phyloP scores from a whole-genome alignment of 1,140 invertebrate species.

The Leptoteleia sp. region DNA sequence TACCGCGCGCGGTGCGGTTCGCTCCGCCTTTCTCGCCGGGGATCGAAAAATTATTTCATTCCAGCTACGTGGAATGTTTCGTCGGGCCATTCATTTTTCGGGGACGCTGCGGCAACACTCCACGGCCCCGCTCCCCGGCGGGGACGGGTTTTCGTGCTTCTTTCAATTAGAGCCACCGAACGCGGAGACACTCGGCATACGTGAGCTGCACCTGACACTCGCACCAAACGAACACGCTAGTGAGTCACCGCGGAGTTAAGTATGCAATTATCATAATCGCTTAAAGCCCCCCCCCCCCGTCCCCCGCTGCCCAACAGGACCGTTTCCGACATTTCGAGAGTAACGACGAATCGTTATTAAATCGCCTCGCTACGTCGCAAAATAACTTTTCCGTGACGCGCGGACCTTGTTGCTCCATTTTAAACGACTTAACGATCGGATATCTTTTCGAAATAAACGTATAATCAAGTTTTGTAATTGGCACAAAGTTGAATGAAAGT shows the following conservation, averaged over 20 bases:
- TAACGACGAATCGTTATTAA: constrained; percentile 31
- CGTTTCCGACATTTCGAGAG: constrained; percentile 37
- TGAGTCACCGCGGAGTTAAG: constrained; percentile 38
- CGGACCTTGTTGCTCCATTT: not conserved
- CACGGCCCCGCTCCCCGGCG: not conserved
- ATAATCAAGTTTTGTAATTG: not conserved
- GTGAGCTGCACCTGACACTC: constrained; percentile 47
- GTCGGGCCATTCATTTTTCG: constrained; percentile 28
- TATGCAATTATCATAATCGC: constrained; percentile 57
- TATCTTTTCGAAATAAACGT: not conserved
- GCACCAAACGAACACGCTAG: constrained; percentile 28
- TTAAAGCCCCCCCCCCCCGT: constrained; percentile 9
- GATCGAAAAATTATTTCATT: constrained; percentile 13
- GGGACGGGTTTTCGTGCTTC: constrained; percentile 32
- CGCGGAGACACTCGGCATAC: constrained; percentile 40
- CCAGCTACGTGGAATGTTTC: constrained; percentile 15
- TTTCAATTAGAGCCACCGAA: constrained; percentile 43
- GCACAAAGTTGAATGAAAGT: too few relatives aligned
- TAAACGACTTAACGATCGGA: not conserved
- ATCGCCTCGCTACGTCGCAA: not conserved
- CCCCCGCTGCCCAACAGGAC: too few relatives aligned
- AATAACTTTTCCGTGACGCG: constrained; percentile 5
- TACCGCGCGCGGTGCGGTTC: too few relatives aligned
- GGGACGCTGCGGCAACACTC: constrained; percentile 1
- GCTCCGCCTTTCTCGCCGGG: not conserved